A percentile compares a stretch with the other conserved stretches of the same genome.
Conservation (phyloP, 2,113 vertebrate species). For the Erpornis zantholeuca region DNA sequence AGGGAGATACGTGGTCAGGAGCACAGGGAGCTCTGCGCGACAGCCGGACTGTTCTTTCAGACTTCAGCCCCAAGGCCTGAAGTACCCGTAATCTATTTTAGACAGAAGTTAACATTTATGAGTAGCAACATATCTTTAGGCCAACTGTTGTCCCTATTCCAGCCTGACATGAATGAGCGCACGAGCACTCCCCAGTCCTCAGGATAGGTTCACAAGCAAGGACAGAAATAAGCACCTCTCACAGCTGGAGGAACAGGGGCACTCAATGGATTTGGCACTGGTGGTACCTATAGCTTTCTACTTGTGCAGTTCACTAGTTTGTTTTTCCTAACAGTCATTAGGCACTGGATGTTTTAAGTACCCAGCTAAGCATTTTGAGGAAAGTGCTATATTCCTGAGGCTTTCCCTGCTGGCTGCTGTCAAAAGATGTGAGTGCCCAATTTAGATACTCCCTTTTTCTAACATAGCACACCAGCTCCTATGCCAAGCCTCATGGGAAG, state of each 20-base stretch:
- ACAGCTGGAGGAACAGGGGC: neutral
- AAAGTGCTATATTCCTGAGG: neutral
- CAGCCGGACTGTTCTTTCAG: neutral
- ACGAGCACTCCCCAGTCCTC: neutral
- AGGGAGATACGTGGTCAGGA: neutral
- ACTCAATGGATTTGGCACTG: neutral
- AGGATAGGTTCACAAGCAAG: neutral
- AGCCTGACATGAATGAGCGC: neutral
- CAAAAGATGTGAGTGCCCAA: neutral
- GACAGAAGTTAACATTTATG: neutral
- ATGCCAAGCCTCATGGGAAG: neutral
- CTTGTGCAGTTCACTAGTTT: neutral
- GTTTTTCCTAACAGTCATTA: neutral
- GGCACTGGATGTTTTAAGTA: neutral
- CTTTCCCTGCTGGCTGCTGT: neutral
- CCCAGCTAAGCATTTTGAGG: neutral
- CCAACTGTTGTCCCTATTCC: neutral
- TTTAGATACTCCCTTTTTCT: neutral
- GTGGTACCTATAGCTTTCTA: neutral
- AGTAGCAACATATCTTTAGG: neutral
- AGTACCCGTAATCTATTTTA: neutral
- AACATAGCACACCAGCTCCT: neutral
- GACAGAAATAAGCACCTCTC: neutral
- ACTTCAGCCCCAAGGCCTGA: neutral
- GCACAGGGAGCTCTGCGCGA: neutral